A percentile compares a stretch with the other conserved stretches of the same genome.
These are phyloP conservation scores for Sturnus vulgaris DNA, from an alignment of 2,113 vertebrate species.

Conservation along the genomic window DNA sequence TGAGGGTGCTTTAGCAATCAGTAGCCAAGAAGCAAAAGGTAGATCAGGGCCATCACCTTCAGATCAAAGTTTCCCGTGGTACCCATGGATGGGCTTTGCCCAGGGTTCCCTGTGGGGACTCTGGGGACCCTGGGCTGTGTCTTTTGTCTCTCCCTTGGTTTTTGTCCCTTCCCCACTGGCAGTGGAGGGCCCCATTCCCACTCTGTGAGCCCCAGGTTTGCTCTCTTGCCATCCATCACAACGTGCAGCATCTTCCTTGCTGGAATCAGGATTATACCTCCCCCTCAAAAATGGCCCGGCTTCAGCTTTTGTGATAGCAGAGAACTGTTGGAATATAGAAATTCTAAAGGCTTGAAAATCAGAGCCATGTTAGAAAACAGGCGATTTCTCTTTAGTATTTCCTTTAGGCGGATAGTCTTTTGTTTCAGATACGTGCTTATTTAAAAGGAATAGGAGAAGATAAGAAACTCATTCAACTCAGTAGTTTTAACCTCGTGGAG, in stretches of 20 bases:
- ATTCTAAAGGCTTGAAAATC: constrained; percentile 9
- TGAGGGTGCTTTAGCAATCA: background rate
- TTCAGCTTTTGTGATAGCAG: background rate
- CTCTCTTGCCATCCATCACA: background rate
- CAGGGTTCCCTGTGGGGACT: too few relatives aligned
- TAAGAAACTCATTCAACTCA: background rate
- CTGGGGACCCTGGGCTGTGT: background rate
- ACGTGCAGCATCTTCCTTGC: background rate
- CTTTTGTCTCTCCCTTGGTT: rapidly evolving
- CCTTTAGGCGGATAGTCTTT: background rate
- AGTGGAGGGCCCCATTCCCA: rapidly evolving
- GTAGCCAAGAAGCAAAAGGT: background rate
- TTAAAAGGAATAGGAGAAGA: background rate
- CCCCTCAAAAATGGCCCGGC: background rate
- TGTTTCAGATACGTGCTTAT: background rate
- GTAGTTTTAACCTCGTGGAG: background rate
- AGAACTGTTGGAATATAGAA: background rate
- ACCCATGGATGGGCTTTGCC: background rate
- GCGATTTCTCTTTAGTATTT: background rate
- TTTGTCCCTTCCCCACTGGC: background rate
- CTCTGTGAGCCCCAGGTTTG: background rate
- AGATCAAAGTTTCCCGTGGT: rapidly evolving
- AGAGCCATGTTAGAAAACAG: background rate
- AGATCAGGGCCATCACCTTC: background rate
- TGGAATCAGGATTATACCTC: background rate